phyloP scores from a whole-genome alignment of 1,140 invertebrate genomes.

The Drosophila mayri region DNA sequence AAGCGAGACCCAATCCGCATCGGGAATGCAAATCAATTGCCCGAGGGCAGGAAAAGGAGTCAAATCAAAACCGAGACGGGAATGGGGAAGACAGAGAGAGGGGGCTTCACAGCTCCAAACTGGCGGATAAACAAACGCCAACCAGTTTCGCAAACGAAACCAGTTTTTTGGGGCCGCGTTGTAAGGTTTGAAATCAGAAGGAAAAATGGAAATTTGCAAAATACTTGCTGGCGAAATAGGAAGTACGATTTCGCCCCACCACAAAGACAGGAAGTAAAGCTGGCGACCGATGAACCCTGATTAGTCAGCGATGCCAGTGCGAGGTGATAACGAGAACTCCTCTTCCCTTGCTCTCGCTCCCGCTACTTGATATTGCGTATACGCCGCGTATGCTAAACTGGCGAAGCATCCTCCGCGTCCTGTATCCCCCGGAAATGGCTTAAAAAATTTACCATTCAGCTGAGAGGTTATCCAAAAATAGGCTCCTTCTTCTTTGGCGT shows the following conservation, averaged over 20 bases:
- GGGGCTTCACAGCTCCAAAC: background rate
- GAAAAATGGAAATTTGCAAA: constrained; percentile 59
- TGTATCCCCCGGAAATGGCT: constrained; percentile 20
- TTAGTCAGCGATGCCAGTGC: constrained; percentile 25
- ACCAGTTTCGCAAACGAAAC: constrained; percentile 80
- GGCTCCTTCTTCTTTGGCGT: constrained; percentile 57
- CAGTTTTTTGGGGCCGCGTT: constrained; percentile 55
- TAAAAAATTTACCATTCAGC: constrained; percentile 76
- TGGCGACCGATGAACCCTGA: constrained; percentile 30
- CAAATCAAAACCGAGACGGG: constrained; percentile 45
- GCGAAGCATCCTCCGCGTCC: constrained; percentile 4
- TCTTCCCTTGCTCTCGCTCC: background rate
- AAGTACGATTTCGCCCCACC: constrained; percentile 57
- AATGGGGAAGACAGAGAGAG: background rate
- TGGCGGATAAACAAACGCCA: constrained; percentile 40
- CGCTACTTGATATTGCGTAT: constrained; percentile 65
- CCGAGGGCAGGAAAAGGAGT: constrained; percentile 41
- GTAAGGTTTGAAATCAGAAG: constrained; percentile 35
- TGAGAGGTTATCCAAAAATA: constrained; percentile 73
- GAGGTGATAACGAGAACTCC: constrained; percentile 40
- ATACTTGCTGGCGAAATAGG: constrained; percentile 48
- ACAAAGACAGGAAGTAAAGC: constrained; percentile 72
- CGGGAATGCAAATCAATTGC: constrained; percentile 79
- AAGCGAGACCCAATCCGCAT: constrained; percentile 16
- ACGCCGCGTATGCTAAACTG: constrained; percentile 57